A percentile compares a stretch with the other conserved stretches of the same genome.
These are phyloP conservation scores for Bhutanitis thaidina DNA, from an alignment of 2,888 invertebrate genomes.

Conservation along the genomic window DNA sequence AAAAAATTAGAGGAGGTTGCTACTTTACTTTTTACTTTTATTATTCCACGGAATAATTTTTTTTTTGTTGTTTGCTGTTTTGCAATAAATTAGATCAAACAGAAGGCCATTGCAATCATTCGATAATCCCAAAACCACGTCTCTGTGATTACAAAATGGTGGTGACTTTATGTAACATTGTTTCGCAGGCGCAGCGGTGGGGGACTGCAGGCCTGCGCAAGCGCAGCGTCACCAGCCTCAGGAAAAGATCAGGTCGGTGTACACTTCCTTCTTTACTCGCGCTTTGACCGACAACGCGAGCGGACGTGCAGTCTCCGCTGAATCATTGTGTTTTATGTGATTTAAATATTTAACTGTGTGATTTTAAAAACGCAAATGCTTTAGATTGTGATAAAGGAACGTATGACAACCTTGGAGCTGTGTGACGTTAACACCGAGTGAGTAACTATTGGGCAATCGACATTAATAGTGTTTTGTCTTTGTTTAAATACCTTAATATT, in stretches of 20 bases:
- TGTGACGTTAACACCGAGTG: conserved; percentile 31
- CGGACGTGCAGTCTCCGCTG: conserved; percentile 38
- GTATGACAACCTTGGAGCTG: conserved; percentile 31
- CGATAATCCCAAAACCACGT: conserved; percentile 15
- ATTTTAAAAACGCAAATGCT: conserved; percentile 14
- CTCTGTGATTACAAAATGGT: conserved; percentile 32
- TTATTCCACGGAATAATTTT: no score
- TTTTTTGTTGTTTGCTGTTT: no score
- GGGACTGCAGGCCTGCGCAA: conserved; percentile 61
- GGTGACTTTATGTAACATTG: conserved; percentile 61
- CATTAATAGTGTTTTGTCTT: background rate
- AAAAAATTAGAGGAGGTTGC: no score
- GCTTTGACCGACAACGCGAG: conserved; percentile 37
- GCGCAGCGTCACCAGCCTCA: conserved; percentile 58
- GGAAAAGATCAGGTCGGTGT: conserved; percentile 65
- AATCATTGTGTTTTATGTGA: conserved; percentile 26
- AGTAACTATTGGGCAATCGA: conserved; percentile 22
- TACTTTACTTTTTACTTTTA: no score
- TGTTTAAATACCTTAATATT: background rate
- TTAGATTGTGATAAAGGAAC: conserved; percentile 20
- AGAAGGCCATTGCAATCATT: background rate
- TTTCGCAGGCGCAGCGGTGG: conserved; percentile 65
- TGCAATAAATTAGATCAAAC: no score
- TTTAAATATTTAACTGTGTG: conserved; percentile 17
- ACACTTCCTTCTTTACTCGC: conserved; percentile 54